phyloP scores from a whole-genome alignment of 2,888 invertebrate genomes.

The Merodon equestris region DNA sequence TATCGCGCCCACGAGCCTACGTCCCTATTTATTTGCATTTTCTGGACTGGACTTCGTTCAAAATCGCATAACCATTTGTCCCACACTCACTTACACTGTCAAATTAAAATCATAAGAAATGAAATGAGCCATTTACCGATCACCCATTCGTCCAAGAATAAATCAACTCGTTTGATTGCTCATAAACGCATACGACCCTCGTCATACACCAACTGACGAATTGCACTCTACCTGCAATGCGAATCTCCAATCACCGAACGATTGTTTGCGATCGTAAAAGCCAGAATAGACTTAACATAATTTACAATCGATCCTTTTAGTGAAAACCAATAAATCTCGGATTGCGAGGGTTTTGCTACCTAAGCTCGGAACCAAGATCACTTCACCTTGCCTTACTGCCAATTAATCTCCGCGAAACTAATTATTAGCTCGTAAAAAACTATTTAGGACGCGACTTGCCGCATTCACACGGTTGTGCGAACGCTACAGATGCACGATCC shows the following conservation, averaged over 20 bases:
- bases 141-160: too few relatives aligned
- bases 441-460: constrained; percentile 32
- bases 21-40: too few relatives aligned
- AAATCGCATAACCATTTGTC: too few relatives aligned
- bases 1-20: too few relatives aligned
- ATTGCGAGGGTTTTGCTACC: constrained; percentile 16
- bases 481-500: not conserved
- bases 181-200: too few relatives aligned
- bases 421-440: constrained; percentile 58
- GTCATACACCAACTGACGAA: too few relatives aligned
- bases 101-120: too few relatives aligned
- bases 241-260: constrained; percentile 22
- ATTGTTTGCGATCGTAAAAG: constrained; percentile 18
- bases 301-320: constrained; percentile 18
- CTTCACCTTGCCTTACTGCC: constrained; percentile 38
- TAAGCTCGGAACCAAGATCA: constrained; percentile 17
- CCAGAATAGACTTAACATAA: not conserved
- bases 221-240: not conserved
- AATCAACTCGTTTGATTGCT: too few relatives aligned
- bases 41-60: too few relatives aligned
- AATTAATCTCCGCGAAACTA: constrained; percentile 60
- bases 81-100: too few relatives aligned
- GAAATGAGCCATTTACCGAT: too few relatives aligned
- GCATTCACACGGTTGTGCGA: not conserved
- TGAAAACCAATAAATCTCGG: constrained; percentile 35